A percentile compares a stretch with the other conserved stretches of the same genome.
Conservation (phyloP, 2,113 vertebrate genomes). For the Campylomormyrus numenius region DNA sequence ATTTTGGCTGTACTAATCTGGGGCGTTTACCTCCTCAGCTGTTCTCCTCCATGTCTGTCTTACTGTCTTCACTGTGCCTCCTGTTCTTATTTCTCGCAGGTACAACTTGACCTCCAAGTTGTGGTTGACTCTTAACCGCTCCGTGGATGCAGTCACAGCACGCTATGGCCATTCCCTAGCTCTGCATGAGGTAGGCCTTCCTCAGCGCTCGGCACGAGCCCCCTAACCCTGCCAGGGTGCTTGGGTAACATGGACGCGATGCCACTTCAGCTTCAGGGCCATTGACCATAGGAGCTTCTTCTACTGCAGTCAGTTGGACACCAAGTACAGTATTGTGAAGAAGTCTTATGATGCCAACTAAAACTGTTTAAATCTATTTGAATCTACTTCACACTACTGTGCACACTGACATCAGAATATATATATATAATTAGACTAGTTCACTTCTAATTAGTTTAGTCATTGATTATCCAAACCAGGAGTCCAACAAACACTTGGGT, state of each 20-base stretch:
- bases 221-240: not conserved
- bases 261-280: not conserved
- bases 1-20: not conserved
- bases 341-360: not conserved
- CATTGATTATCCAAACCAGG: not conserved
- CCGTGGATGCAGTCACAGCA: slow-evolving; percentile 72
- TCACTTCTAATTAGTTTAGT: not conserved
- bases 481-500: not conserved
- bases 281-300: not conserved
- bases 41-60: not conserved
- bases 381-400: not conserved
- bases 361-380: not conserved
- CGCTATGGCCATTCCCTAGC: slow-evolving; percentile 89
- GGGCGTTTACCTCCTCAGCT: not conserved
- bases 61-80: not conserved
- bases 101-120: slow-evolving; percentile 73
- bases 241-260: not conserved
- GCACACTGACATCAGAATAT: not conserved
- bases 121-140: slow-evolving; percentile 74
- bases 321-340: not conserved
- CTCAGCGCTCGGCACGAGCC: not conserved
- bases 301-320: not conserved
- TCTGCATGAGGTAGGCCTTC: slow-evolving; percentile 65
- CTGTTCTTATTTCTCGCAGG: slow-evolving; percentile 52
- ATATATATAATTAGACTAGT: not conserved